Percentiles rank a stretch among this genome's conserved stretches.
phyloP scores from a whole-genome alignment of 2,113 vertebrate species.

The Actenoides lindsayi region DNA sequence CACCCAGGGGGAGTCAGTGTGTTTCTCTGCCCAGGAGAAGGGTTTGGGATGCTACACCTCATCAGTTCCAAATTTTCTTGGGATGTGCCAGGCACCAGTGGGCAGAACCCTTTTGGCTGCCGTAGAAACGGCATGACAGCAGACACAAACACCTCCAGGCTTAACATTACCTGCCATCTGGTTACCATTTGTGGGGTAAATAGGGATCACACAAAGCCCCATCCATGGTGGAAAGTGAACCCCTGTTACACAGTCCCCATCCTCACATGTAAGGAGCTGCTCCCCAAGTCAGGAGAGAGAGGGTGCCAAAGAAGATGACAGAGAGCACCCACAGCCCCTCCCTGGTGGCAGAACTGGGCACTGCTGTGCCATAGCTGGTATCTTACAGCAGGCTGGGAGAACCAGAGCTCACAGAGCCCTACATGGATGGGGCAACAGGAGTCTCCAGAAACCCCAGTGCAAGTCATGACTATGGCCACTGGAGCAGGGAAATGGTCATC shows the following conservation, averaged over 20 bases:
- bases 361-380: not conserved
- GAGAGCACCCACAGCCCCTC: not conserved
- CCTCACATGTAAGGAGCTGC: not conserved
- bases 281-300: not conserved
- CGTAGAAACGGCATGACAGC: not conserved
- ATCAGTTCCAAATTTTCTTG: not conserved
- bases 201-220: not conserved
- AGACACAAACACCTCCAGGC: not conserved
- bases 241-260: not conserved
- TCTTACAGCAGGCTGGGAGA: not conserved
- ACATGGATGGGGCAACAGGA: accelerated
- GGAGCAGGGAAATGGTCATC: not conserved
- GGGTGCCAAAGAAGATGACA: not conserved
- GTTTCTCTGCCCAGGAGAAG: not conserved
- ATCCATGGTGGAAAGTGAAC: not conserved
- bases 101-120: not conserved
- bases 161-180: not conserved
- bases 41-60: not conserved
- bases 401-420: not conserved
- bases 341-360: not conserved
- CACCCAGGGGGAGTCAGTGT: not conserved
- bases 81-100: not conserved
- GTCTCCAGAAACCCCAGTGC: not conserved
- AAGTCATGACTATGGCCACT: not conserved
- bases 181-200: not conserved